Conservation (phyloP, 2,888 invertebrate species). For the Zaprionus obscuricornis region DNA sequence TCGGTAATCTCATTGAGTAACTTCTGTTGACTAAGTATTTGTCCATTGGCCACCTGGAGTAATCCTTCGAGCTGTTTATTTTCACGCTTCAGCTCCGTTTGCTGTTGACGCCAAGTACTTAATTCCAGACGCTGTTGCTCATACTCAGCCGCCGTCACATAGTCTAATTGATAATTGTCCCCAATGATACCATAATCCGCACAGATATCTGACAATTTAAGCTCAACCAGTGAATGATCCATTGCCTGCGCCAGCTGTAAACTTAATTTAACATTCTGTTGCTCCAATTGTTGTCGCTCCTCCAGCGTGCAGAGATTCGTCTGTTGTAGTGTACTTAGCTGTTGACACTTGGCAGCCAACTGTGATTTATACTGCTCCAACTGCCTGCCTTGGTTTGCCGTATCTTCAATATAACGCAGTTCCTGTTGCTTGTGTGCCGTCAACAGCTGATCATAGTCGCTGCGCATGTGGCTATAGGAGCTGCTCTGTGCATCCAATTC, state of each 20-base stretch:
- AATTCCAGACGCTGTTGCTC: constrained; percentile 63
- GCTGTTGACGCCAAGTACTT: constrained; percentile 46
- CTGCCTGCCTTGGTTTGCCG: constrained; percentile 63
- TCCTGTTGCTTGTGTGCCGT: constrained; percentile 66
- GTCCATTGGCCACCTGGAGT: constrained; percentile 78
- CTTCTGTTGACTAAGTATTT: constrained; percentile 81
- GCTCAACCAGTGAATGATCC: constrained; percentile 67
- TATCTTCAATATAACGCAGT: constrained; percentile 65
- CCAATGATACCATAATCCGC: constrained; percentile 79
- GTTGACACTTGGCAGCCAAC: constrained; percentile 15
- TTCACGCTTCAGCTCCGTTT: constrained; percentile 67
- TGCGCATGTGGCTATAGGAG: constrained; percentile 76
- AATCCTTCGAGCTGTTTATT: constrained; percentile 77
- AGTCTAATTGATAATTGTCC: constrained; percentile 79
- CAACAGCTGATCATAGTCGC: constrained; percentile 78
- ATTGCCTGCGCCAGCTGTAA: constrained; percentile 74
- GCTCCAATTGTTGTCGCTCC: constrained; percentile 70
- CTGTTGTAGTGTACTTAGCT: constrained; percentile 42
- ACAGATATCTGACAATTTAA: constrained; percentile 69
- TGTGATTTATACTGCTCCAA: constrained; percentile 56
- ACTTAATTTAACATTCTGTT: constrained; percentile 64
- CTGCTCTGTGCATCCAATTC: constrained; percentile 63
- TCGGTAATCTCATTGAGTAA: constrained; percentile 82
- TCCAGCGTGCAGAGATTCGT: constrained; percentile 58
- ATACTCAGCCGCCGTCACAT: constrained; percentile 78